A percentile compares a stretch with the other conserved stretches of the same genome.
Conservation (phyloP, 1,140 invertebrate genomes). For the Platyscapa corneri region DNA sequence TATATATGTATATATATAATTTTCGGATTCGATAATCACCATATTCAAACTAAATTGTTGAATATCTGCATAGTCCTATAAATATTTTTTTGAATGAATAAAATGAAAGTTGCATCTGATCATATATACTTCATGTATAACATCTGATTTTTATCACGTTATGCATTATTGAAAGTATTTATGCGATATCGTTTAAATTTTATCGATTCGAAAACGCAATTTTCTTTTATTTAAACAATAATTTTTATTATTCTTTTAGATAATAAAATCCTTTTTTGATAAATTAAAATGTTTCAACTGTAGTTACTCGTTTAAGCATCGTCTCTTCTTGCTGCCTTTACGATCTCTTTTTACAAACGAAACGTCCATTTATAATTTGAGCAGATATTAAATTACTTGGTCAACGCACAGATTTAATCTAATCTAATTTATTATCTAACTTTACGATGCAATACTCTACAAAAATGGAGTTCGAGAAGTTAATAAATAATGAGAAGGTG, state of each 20-base stretch:
- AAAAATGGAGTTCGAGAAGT: background rate
- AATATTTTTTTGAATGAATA: constrained; percentile 7
- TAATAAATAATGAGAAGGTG: background rate
- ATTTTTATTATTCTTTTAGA: background rate
- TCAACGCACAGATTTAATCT: background rate
- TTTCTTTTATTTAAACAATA: background rate
- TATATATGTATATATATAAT: background rate
- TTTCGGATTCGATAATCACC: constrained; percentile 10
- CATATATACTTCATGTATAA: background rate
- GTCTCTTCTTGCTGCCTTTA: background rate
- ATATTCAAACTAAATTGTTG: background rate
- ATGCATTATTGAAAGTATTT: background rate
- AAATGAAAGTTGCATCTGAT: constrained; percentile 9
- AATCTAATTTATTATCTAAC: background rate
- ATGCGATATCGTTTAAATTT: background rate
- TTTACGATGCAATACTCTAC: background rate
- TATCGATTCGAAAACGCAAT: background rate
- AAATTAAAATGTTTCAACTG: too few species aligned
- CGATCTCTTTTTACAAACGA: background rate
- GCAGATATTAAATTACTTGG: background rate
- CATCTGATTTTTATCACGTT: background rate
- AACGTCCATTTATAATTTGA: background rate
- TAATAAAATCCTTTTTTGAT: background rate
- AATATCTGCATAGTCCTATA: background rate
- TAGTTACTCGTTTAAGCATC: too few species aligned